Percentiles rank a stretch among this genome's conserved stretches.
These are phyloP conservation scores for Sebastes steindachneri DNA, from an alignment of 2,797 vertebrate genomes.

Conservation along the genomic window DNA sequence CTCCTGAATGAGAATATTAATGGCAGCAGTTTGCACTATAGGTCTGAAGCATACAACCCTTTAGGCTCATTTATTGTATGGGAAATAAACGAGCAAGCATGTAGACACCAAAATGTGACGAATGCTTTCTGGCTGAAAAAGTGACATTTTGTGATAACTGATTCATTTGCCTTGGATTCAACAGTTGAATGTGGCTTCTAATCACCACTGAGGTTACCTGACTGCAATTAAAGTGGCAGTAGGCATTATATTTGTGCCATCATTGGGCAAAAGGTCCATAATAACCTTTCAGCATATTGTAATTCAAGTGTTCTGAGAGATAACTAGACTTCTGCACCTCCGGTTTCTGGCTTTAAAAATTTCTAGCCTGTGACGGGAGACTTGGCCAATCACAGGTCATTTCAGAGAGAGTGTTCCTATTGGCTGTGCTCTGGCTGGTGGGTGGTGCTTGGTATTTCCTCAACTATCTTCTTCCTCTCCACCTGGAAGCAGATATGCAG, in stretches of 20 bases:
- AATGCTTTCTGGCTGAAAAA: not conserved
- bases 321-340: too few species aligned
- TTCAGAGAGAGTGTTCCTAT: too few species aligned
- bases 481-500: slow-evolving; percentile 32
- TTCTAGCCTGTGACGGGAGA: too few species aligned
- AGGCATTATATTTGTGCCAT: too few species aligned
- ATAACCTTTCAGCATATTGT: too few species aligned
- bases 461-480: not conserved
- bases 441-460: too few species aligned
- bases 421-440: too few species aligned
- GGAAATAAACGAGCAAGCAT: not conserved
- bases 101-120: not conserved
- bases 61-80: not conserved
- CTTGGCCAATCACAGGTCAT: too few species aligned
- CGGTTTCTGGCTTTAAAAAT: too few species aligned
- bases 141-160: not conserved
- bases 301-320: too few species aligned
- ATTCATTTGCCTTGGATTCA: not conserved
- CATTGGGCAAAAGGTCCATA: too few species aligned
- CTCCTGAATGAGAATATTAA: slow-evolving; percentile 41
- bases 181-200: slow-evolving; percentile 1
- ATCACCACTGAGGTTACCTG: not conserved
- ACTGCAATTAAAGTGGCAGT: not conserved
- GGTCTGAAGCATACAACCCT: not conserved
- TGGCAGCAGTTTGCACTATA: slow-evolving; percentile 4